Evolutionary conservation across 2,113 vertebrate species (phyloP).

Genomic region (Abramis brama): DNA sequence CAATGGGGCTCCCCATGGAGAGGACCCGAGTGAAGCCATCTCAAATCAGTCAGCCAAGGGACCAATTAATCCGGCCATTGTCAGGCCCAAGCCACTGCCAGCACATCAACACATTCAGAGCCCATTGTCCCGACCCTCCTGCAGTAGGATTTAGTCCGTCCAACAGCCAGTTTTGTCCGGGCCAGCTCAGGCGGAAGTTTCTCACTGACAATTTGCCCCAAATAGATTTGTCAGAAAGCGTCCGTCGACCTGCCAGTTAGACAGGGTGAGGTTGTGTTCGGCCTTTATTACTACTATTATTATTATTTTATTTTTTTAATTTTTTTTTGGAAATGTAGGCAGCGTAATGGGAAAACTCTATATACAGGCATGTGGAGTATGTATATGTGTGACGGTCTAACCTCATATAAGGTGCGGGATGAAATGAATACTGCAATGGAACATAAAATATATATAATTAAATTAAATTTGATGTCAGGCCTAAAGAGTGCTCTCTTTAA

Average conservation of each 20-base stretch:
- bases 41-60: slow-evolving; percentile 99
- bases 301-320: neutral
- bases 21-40: slow-evolving; percentile 97
- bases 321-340: neutral
- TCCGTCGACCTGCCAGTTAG: slow-evolving; percentile 74
- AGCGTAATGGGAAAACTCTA: neutral
- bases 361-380: neutral
- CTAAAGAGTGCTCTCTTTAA: neutral
- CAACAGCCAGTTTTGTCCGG: slow-evolving; percentile 99
- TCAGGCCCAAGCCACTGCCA: slow-evolving; percentile 92
- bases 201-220: slow-evolving; percentile 99
- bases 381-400: neutral
- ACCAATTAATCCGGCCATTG: slow-evolving; percentile 99
- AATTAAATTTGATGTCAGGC: neutral
- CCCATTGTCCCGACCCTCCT: slow-evolving; percentile 97
- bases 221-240: slow-evolving; percentile 99
- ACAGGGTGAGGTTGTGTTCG: slow-evolving; percentile 62
- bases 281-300: slow-evolving; percentile 37
- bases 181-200: slow-evolving; percentile 99
- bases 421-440: neutral
- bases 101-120: slow-evolving; percentile 97
- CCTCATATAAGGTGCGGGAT: neutral
- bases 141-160: slow-evolving; percentile 99
- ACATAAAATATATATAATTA: neutral
- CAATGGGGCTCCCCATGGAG: slow-evolving; percentile 98